A percentile compares a stretch with the other conserved stretches of the same genome.
These are phyloP conservation scores for Proisotoma minuta DNA, from an alignment of 2,888 invertebrate species.

Conservation along the genomic window DNA sequence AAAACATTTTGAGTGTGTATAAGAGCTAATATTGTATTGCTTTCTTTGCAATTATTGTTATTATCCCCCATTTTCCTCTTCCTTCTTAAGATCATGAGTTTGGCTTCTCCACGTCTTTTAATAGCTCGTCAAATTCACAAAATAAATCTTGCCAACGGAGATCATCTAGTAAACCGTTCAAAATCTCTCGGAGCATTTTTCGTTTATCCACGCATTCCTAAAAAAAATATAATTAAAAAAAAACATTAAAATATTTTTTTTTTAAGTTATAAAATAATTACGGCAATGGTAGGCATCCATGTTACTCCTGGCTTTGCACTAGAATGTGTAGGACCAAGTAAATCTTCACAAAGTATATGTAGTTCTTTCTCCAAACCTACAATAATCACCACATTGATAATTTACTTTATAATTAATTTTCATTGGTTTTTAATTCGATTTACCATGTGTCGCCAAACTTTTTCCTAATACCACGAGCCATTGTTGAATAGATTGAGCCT, in stretches of 20 bases:
- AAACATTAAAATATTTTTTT: neutral
- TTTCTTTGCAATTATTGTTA: too few species aligned
- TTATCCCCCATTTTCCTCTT: too few species aligned
- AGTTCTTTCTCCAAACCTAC: conserved; percentile 67
- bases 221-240: conserved; percentile 3
- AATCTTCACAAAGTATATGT: conserved; percentile 68
- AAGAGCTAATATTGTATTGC: too few species aligned
- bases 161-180: conserved; percentile 38
- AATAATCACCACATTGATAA: neutral
- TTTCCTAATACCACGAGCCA: conserved; percentile 64
- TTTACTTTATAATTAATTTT: neutral
- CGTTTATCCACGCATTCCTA: conserved; percentile 41
- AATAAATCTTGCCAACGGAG: conserved; percentile 45
- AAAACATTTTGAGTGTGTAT: too few species aligned
- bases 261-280: conserved; percentile 16
- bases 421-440: neutral
- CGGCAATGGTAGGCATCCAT: conserved; percentile 48
- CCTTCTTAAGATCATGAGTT: too few species aligned
- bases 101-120: conserved; percentile 34
- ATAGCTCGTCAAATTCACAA: conserved; percentile 43
- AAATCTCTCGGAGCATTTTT: conserved; percentile 36
- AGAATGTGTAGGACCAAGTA: conserved; percentile 68
- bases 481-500: conserved; percentile 68
- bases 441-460: conserved; percentile 64
- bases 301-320: conserved; percentile 58